Base-by-base conservation (phyloP, 2,797 vertebrate species). In the Glyptemys insculpta region DNA sequence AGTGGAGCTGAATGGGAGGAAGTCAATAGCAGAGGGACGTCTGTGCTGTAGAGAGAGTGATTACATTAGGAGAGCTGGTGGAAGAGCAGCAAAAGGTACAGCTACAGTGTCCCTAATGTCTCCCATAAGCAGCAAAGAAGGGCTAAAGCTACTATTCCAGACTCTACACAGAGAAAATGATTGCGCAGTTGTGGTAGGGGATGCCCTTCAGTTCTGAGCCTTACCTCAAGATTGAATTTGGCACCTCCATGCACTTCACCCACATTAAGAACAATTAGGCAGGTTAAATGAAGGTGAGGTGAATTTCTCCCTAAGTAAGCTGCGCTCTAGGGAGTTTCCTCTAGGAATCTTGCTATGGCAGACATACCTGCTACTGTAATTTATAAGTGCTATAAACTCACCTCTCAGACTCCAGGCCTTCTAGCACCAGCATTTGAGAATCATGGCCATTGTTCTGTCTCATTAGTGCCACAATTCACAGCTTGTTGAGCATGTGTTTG, bases 1-100 rank as follows among this genome's bases (percentile, higher is more conserved):
- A 65, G 87, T 79, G 81, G 82, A 85, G 68, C 80, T 92, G 90
- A 88, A 88, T 6, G 52, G 82, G 59, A 31, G 83, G 87, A 91
- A 94, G 94, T 95, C 87, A 94, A 92, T 84, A 95, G 83, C 84
- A 94, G 65, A 94, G 88, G 41, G 87, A 80, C 88, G 87, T 78
- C 90, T 78, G 29, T 44, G n/a, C n/a, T 62, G 49, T 52, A 79
- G 23, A 87, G 27, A 23, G 83, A 62, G 44, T 78, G 31, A 2
- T 47, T 78, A 3, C 65, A 81, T 6, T 3, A 88, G 88, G 79
- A 23, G 44, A 94, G 85, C 65, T 76, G 62, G 23, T 72, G 83
- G 54, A 81, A 81, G 47, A 95, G 80, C 15, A 85, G 57, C 52
- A n/a, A 68, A 82, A 89, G 34, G 44, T 81, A 72, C 29, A 37